A percentile compares a stretch with the other conserved stretches of the same genome.
These are phyloP conservation scores for Coracias cyanogaster DNA, from an alignment of 2,797 vertebrate genomes.

Conservation along the genomic window DNA sequence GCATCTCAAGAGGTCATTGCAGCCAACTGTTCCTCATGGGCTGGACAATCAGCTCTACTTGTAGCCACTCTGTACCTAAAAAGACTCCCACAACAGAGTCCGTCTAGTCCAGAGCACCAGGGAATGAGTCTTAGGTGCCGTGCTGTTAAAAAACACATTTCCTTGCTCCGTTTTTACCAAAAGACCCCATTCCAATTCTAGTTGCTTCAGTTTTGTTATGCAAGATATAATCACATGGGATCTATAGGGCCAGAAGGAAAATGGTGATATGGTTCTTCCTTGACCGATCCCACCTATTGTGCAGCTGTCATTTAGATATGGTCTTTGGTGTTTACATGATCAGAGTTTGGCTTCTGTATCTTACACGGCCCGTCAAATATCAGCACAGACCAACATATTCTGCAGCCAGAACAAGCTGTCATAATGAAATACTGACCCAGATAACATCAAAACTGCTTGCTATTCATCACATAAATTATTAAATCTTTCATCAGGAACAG, in stretches of 20 bases:
- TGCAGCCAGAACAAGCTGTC: background rate
- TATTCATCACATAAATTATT: conserved; percentile 17
- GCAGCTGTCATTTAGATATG: background rate
- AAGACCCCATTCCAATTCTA: background rate
- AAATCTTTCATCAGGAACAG: conserved; percentile 2
- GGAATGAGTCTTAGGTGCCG: background rate
- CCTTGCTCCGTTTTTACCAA: background rate
- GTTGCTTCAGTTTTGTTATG: background rate
- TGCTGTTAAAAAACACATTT: background rate
- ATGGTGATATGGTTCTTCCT: background rate
- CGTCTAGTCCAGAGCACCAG: background rate
- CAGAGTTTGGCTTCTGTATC: background rate
- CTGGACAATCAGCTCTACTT: background rate
- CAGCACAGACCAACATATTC: background rate
- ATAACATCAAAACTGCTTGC: conserved; percentile 14
- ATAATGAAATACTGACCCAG: conserved; percentile 19
- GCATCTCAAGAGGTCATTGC: background rate
- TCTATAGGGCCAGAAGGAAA: background rate
- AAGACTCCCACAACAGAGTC: background rate
- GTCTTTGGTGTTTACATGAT: background rate
- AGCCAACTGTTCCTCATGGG: fast-evolving
- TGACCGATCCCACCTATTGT: background rate
- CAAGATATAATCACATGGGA: background rate
- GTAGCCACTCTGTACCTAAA: background rate
- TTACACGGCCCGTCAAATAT: background rate